Base-by-base conservation (phyloP, 2,888 invertebrate genomes). In the Orthonevra nobilis region DNA sequence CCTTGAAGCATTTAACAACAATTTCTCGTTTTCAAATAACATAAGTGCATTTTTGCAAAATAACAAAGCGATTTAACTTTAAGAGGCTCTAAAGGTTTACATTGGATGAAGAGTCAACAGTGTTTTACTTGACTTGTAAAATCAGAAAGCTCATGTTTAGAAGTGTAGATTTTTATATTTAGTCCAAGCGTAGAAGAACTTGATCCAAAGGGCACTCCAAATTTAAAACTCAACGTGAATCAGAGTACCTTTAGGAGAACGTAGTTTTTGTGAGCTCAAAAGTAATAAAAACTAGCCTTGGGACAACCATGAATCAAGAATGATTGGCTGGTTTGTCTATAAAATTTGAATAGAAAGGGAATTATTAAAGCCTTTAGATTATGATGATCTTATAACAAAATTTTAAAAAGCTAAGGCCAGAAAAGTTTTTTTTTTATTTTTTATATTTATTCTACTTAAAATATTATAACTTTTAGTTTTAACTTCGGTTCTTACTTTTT, bases 341-440 rank as follows among this genome's bases (percentile, higher is more conserved):
- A 7, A 38, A 38, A 30, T 44, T 46, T 17, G n/a, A n/a, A 54
- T 54, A n/a, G 66, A 66, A 66, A 63, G 30, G 5, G 30, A 58
- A 12, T 19, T 44, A 10, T 17, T 44, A 20, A 58, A 44, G 7
- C 20, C 23, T 12, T 32, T 44, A 34, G 32, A 58, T 9, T 32
- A 20, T 32, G 42, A 58, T 42, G 58, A 58, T 34, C 20, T 44
- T 2, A 40, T 58, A 4, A 5, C 42, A 12, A 40, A 56, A 20
- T 14, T 28, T 30, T 10, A 56, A 42, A n/a, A n/a, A n/a, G n/a
- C n/a, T n/a, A n/a, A n/a, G n/a, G n/a, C n/a, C n/a, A n/a, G n/a
- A n/a, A n/a, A n/a, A n/a, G n/a, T n/a, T n/a, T n/a, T n/a, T n/a
- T n/a, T n/a, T n/a, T n/a, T n/a, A n/a, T n/a, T n/a, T n/a, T n/a